A percentile compares a stretch with the other conserved stretches of the same genome.
Conservation (phyloP, 2,888 invertebrate genomes). For the Taphrorychus bicolor region DNA sequence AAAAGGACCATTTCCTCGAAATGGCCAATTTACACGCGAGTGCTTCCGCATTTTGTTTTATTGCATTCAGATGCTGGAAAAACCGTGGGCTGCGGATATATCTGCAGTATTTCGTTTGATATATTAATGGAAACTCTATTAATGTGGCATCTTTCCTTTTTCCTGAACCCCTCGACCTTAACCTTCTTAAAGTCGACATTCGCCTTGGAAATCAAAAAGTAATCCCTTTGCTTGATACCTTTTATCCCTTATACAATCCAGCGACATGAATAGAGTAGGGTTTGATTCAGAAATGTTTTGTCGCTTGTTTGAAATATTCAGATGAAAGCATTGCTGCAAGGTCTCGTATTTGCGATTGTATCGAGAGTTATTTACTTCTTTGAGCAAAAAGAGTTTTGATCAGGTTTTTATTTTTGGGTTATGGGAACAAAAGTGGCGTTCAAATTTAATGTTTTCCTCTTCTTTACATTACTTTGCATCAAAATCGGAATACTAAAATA, state of each 20-base stretch:
- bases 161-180: neutral
- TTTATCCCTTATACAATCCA: neutral
- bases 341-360: no score
- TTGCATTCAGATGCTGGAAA: neutral
- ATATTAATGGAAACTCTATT: neutral
- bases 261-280: neutral
- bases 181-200: neutral
- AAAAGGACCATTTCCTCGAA: neutral
- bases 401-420: no score
- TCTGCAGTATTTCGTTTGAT: neutral
- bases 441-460: no score
- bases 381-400: no score
- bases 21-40: slow-evolving; percentile 7
- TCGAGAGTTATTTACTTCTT: no score
- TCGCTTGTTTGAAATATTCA: neutral
- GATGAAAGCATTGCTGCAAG: no score
- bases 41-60: neutral
- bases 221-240: neutral
- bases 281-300: neutral
- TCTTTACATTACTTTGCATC: no score
- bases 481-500: no score
- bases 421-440: no score
- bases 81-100: neutral
- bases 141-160: neutral
- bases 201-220: neutral